Base-by-base conservation (phyloP, 2,797 vertebrate genomes). In the Galagoides demidoff region DNA sequence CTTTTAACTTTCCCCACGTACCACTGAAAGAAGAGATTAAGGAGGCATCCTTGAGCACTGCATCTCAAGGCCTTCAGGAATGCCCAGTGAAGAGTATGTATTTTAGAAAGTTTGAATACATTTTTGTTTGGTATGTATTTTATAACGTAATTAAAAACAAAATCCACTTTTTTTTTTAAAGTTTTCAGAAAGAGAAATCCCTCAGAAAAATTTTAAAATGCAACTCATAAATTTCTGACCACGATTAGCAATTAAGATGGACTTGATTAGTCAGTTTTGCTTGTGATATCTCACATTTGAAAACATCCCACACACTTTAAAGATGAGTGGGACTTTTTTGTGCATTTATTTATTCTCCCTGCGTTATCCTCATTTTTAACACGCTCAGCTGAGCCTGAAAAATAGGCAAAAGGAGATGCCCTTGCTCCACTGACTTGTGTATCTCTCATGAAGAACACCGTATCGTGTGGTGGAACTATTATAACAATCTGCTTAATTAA, bases 341-440 rank as follows among this genome's bases (percentile, higher is more conserved):
- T 52, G 85, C 29, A 82, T 84, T 64, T 79, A 55, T 85, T 2
- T 92, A 64, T 79, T 96, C 20, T 93, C 20, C 70, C 25, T 59
- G 29, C 1, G 29, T 45, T 64, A 23, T 86, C 79, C 16, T 52
- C 79, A 22, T 71, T 86, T 84, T 76, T 63, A 61, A 82, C 66
- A 61, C 78, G 39, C 43, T 92, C 14, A 34, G 55, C 43, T 92
- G 49, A 95, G 85, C 66, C 61, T 87, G 29, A 86, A 93, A 92
- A 95, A 49, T 37, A 52, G 64, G 16, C 57, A 76, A 93, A 86
- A 61, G 9, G 59, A 95, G 88, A 66, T 66, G 45, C 55, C 92
- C 3, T 63, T 31, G 49, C 49, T 52, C 3, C 49, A 52, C 49
- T 52, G 49, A 52, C 16, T 17, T 5, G 49, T 52, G 49, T 16